Percentiles rank a stretch among this genome's conserved stretches.
Evolutionary conservation across 2,797 vertebrate genomes (phyloP).

Genomic region (Ficedula albicollis): DNA sequence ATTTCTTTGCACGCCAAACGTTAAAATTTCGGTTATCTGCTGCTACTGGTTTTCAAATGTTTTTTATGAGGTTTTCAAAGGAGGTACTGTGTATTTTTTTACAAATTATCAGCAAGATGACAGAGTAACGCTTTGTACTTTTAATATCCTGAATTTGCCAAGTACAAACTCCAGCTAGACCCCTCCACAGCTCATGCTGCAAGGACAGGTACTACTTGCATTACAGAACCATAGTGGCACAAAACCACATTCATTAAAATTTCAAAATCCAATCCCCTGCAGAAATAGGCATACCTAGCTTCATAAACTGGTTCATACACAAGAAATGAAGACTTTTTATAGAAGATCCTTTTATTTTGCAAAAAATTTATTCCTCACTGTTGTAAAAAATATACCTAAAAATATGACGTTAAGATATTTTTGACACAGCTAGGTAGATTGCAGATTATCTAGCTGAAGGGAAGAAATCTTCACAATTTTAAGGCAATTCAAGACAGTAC

Average conservation of each 20-base stretch:
- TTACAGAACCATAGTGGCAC: not conserved
- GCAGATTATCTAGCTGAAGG: not conserved
- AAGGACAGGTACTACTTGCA: not conserved
- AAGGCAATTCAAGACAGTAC: slow-evolving; percentile 10
- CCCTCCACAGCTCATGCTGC: not conserved
- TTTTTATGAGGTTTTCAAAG: not conserved
- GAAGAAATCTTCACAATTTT: slow-evolving; percentile 12
- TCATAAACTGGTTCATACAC: not conserved
- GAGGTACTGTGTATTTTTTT: too few relatives aligned
- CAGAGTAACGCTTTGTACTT: not conserved
- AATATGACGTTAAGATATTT: not conserved
- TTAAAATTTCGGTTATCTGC: not conserved
- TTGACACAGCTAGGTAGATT: not conserved
- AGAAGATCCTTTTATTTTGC: slow-evolving; percentile 56
- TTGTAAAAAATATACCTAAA: slow-evolving; percentile 59
- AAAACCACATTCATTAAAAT: not conserved
- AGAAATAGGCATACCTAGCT: not conserved
- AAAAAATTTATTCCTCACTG: slow-evolving; percentile 59
- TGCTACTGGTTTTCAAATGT: not conserved
- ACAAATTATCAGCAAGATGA: not conserved
- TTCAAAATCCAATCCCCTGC: not conserved
- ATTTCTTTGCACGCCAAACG: not conserved
- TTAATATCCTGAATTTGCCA: not conserved
- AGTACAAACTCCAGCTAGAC: not conserved
- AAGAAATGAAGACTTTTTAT: not conserved